Conservation (phyloP, 2,113 vertebrate species). For the Chaenocephalus aceratus region DNA sequence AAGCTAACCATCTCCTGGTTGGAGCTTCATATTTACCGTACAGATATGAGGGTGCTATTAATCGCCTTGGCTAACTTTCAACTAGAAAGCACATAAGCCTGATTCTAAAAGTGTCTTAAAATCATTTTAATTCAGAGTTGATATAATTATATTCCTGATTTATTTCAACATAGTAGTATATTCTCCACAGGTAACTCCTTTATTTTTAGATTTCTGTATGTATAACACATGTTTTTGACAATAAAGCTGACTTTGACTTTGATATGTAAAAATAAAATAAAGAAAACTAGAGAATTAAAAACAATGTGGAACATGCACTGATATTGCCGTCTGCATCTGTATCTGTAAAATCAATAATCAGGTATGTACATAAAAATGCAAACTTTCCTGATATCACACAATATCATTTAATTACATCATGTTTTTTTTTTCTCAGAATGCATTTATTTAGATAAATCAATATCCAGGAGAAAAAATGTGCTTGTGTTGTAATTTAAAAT, state of each 20-base stretch:
- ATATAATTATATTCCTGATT: no score
- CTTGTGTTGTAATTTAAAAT: slow-evolving; percentile 65
- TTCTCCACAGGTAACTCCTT: neutral
- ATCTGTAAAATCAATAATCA: neutral
- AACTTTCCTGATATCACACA: neutral
- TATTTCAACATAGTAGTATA: neutral
- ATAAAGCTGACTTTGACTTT: no score
- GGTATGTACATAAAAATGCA: neutral
- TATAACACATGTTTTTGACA: no score
- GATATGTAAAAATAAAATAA: no score
- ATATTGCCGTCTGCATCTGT: neutral
- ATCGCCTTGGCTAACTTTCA: neutral
- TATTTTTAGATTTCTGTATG: no score
- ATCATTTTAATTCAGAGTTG: no score
- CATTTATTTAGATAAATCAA: slow-evolving; percentile 60
- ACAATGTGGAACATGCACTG: neutral
- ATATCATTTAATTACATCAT: slow-evolving; percentile 17
- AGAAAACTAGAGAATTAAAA: neutral
- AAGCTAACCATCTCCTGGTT: neutral
- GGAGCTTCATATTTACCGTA: neutral
- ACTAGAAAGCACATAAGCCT: neutral
- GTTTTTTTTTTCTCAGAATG: slow-evolving; percentile 14
- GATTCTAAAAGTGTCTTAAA: no score
- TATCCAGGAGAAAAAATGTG: slow-evolving; percentile 46
- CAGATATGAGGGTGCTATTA: neutral